Percentiles rank a stretch among this genome's conserved stretches.
phyloP scores from a whole-genome alignment of 2,888 invertebrate species.

The Acrocyrtus sp. region DNA sequence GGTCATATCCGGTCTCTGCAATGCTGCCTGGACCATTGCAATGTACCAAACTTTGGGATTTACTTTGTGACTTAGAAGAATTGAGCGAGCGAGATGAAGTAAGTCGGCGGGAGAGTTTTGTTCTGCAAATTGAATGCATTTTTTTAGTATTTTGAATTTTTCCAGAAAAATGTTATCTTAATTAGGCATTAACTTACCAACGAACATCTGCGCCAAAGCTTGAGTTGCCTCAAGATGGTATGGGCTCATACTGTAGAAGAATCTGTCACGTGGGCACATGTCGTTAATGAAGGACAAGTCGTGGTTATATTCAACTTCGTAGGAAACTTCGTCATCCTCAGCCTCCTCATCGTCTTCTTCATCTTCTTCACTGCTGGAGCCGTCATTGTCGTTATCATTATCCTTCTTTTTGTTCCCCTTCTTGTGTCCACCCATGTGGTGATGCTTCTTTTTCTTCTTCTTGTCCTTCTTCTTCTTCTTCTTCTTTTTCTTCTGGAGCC shows the following conservation, averaged over 20 bases:
- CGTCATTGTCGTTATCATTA: slow-evolving; percentile 11
- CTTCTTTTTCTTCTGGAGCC: slow-evolving; percentile 19
- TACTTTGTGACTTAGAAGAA: slow-evolving; percentile 19
- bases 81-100: slow-evolving; percentile 28
- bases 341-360: background rate
- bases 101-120: slow-evolving; percentile 30
- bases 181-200: slow-evolving; percentile 5
- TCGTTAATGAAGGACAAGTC: too few species aligned
- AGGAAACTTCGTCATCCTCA: slow-evolving; percentile 1
- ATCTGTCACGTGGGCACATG: slow-evolving; percentile 28
- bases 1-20: slow-evolving; percentile 37
- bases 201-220: slow-evolving; percentile 13
- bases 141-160: background rate
- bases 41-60: slow-evolving; percentile 52
- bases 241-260: slow-evolving; percentile 40
- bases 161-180: background rate
- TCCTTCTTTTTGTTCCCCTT: background rate
- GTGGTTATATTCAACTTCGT: too few species aligned
- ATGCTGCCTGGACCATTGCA: slow-evolving; percentile 19
- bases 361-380: slow-evolving; percentile 12
- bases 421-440: slow-evolving; percentile 6
- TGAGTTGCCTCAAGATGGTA: slow-evolving; percentile 18
- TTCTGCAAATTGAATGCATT: slow-evolving; percentile 3
- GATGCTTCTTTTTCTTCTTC: slow-evolving; percentile 26
- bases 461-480: slow-evolving; percentile 19